Conservation (phyloP, 2,888 invertebrate species). For the Helobdella robusta region DNA sequence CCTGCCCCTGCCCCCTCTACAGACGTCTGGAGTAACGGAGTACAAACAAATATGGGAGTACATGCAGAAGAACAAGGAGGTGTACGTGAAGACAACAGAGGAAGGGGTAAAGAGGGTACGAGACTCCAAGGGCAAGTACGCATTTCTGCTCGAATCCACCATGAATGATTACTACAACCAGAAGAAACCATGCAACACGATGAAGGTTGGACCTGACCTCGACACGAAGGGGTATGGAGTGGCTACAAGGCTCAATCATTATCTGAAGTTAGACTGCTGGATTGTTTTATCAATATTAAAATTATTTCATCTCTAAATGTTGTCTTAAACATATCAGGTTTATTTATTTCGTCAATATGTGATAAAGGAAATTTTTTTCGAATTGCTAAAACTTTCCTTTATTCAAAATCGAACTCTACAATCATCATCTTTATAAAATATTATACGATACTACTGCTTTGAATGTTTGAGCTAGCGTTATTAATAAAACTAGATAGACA, state of each 20-base stretch:
- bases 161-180: constrained; percentile 75
- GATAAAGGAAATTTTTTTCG: too few species aligned
- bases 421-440: too few species aligned
- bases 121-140: constrained; percentile 59
- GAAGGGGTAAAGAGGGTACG: constrained; percentile 56
- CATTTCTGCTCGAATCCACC: constrained; percentile 53
- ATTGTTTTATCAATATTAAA: too few species aligned
- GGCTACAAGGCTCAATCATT: constrained; percentile 81
- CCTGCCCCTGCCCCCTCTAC: too few species aligned
- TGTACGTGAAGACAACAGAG: constrained; percentile 63
- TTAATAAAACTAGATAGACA: too few species aligned
- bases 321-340: too few species aligned
- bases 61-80: constrained; percentile 73
- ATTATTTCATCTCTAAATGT: too few species aligned
- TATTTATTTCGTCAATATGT: too few species aligned
- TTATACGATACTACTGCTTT: too few species aligned
- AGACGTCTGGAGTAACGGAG: constrained; percentile 76
- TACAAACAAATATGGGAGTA: constrained; percentile 92
- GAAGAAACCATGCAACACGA: constrained; percentile 60
- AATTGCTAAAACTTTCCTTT: too few species aligned
- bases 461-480: too few species aligned
- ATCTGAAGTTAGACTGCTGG: constrained; percentile 76
- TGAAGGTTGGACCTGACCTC: constrained; percentile 67
- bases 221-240: constrained; percentile 79
- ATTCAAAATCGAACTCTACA: too few species aligned